A percentile compares a stretch with the other conserved stretches of the same genome.
These are phyloP conservation scores for Echinometra lucunter DNA, from an alignment of 53 echinoderm and acorn worm species.

Conservation along the genomic window DNA sequence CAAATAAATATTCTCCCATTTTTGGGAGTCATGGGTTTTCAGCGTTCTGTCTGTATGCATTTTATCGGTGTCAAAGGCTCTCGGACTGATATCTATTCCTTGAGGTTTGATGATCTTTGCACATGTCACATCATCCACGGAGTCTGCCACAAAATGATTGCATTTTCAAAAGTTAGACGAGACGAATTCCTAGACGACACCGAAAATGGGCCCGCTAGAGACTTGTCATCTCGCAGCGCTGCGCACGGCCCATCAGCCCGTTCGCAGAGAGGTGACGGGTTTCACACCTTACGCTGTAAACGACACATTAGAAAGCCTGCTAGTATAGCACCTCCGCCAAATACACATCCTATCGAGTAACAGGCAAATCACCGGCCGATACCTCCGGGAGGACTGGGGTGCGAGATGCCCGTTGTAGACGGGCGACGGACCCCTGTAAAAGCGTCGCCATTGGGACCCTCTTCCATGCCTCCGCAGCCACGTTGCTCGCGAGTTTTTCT, in stretches of 20 bases:
- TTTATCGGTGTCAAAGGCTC: not conserved
- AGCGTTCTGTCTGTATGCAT: not conserved
- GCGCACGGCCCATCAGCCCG: conserved; percentile 60
- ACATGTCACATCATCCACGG: not conserved
- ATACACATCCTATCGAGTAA: conserved; percentile 71
- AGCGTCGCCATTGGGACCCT: conserved; percentile 59
- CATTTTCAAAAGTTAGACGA: conserved; percentile 15
- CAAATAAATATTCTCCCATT: not conserved
- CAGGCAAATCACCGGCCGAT: conserved; percentile 73
- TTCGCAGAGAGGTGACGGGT: conserved; percentile 43
- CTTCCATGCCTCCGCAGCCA: conserved; percentile 42
- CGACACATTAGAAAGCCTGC: conserved; percentile 70
- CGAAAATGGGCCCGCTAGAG: conserved; percentile 46
- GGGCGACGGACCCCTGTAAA: conserved; percentile 70
- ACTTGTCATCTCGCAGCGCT: conserved; percentile 57
- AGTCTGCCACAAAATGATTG: not conserved
- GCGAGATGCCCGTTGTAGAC: conserved; percentile 58
- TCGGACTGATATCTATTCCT: not conserved
- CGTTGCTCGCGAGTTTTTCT: conserved; percentile 12
- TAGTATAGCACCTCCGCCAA: conserved; percentile 68
- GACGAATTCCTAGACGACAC: conserved; percentile 58
- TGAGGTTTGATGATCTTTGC: not conserved
- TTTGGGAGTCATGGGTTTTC: not conserved
- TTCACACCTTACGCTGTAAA: conserved; percentile 70
- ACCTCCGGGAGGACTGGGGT: conserved; percentile 66